Evolutionary conservation across 2,113 vertebrate genomes (phyloP).

Genomic region (Megaleporinus macrocephalus): DNA sequence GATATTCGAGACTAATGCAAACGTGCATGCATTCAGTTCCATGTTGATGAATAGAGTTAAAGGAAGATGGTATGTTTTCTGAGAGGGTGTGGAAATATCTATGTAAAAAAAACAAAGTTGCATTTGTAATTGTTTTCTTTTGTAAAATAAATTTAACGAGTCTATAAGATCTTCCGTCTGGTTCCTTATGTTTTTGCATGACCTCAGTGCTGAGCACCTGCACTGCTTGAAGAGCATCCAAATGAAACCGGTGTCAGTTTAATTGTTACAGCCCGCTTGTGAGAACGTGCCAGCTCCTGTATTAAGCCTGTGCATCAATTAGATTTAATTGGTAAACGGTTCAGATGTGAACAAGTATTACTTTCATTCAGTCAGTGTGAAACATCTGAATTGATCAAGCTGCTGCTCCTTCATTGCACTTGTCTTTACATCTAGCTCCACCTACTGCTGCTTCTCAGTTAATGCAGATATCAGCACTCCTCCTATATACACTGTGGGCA

Average conservation of each 20-base stretch:
- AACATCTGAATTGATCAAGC: not conserved
- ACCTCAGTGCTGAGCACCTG: conserved; percentile 59
- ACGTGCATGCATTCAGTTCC: conserved; percentile 80
- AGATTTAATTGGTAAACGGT: not conserved
- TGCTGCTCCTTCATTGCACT: not conserved
- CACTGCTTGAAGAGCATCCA: conserved; percentile 2
- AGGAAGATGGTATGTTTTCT: conserved; percentile 81
- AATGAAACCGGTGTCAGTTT: not conserved
- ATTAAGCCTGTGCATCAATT: conserved; percentile 1
- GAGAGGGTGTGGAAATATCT: conserved; percentile 74
- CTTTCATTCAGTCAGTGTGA: not conserved
- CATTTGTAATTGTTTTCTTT: conserved; percentile 78
- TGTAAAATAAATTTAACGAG: conserved; percentile 87
- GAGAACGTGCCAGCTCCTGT: conserved; percentile 10
- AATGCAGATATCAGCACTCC: not conserved
- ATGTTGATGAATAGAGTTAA: conserved; percentile 76
- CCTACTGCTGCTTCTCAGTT: conserved; percentile 1
- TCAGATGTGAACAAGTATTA: not conserved
- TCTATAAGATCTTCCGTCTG: conserved; percentile 53
- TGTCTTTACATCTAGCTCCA: not conserved
- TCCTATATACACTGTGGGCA: no score
- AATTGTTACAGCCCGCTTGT: conserved; percentile 6
- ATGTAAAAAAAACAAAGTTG: conserved; percentile 75
- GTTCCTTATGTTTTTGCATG: not conserved
- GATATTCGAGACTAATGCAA: conserved; percentile 80